Percentiles rank a stretch among this genome's conserved stretches.
These are phyloP conservation scores for Dinoponera quadriceps DNA, from an alignment of 1,140 invertebrate species.

Conservation along the genomic window DNA sequence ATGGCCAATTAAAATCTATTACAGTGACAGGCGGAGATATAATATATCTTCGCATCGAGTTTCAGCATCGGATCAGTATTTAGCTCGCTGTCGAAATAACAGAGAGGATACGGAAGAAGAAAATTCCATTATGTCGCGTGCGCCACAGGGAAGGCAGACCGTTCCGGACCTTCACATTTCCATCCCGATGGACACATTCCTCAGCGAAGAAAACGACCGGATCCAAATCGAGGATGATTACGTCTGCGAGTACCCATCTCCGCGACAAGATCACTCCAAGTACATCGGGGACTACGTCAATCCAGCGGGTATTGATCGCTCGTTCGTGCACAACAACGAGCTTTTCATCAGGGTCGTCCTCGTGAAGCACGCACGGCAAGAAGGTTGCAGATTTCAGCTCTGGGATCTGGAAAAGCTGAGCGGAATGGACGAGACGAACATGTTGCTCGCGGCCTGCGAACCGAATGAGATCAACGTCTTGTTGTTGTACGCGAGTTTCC, in stretches of 20 bases:
- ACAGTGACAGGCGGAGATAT: constrained; percentile 21
- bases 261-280: constrained; percentile 88
- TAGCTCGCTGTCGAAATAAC: constrained; percentile 64
- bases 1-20: constrained; percentile 25
- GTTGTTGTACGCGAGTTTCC: constrained; percentile 90
- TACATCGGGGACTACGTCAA: constrained; percentile 91
- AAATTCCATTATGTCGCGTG: no score
- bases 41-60: no score
- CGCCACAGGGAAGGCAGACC: no score
- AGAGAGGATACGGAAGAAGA: no score
- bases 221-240: no score
- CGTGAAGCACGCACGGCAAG: constrained; percentile 89
- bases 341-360: constrained; percentile 90
- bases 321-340: constrained; percentile 88
- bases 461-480: constrained; percentile 89
- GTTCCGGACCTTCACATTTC: no score
- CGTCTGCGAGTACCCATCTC: no score
- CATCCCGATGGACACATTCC: no score
- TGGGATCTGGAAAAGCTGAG: constrained; percentile 90
- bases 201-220: no score
- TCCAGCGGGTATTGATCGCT: constrained; percentile 87
- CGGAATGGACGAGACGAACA: constrained; percentile 86
- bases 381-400: constrained; percentile 88
- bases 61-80: no score
- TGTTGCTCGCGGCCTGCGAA: constrained; percentile 84